Conservation (phyloP, 1,140 invertebrate genomes). For the Diachasma alloeum region DNA sequence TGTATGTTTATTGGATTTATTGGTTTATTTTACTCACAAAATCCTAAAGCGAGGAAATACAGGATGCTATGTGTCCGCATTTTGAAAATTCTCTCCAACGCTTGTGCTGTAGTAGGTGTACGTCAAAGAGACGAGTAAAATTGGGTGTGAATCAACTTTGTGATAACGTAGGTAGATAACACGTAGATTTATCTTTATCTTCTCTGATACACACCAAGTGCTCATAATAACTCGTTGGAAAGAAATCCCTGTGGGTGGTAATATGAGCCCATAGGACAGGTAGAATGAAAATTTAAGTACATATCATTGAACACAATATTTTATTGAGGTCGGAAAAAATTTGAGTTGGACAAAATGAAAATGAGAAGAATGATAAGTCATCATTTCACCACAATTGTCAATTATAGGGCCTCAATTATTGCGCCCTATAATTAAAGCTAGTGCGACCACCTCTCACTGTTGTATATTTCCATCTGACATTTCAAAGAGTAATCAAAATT, state of each 20-base stretch:
- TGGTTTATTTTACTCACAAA: constrained; percentile 58
- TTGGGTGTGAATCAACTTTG: constrained; percentile 37
- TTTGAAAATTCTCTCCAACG: constrained; percentile 23
- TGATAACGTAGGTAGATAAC: constrained; percentile 42
- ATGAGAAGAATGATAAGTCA: no score
- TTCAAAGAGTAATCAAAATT: neutral
- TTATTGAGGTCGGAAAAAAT: neutral
- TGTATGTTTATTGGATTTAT: no score
- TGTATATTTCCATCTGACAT: no score
- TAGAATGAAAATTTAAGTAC: no score
- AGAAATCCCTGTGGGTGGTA: no score
- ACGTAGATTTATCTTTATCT: constrained; percentile 27
- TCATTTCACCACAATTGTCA: no score
- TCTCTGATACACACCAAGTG: constrained; percentile 19
- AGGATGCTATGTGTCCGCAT: constrained; percentile 47
- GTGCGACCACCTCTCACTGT: no score
- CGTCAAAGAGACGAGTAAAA: constrained; percentile 15
- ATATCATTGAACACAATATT: neutral
- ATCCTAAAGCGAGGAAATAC: constrained; percentile 50
- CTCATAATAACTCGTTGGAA: neutral
- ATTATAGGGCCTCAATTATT: no score
- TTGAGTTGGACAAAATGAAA: no score
- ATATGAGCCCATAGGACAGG: no score
- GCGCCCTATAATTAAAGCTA: no score
- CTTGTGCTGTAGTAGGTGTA: neutral